A percentile compares a stretch with the other conserved stretches of the same genome.
Conservation (phyloP, 2,888 invertebrate species). For the Caenorhabditis auriculariae region DNA sequence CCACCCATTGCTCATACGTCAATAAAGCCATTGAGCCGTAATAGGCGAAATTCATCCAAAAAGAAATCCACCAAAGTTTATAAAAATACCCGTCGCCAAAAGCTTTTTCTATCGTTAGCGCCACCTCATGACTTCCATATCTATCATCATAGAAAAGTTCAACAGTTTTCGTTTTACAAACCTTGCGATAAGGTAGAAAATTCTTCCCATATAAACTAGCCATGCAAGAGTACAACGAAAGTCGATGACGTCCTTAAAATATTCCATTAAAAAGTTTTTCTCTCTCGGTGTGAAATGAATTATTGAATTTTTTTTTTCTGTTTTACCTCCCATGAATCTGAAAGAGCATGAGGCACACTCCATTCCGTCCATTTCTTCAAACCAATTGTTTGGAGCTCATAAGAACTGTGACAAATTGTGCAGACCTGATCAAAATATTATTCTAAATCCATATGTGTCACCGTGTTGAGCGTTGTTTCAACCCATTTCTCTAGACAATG, state of each 20-base stretch:
- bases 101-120: constrained; percentile 10
- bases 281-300: background rate
- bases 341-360: constrained; percentile 26
- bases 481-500: constrained; percentile 38
- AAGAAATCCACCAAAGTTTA: constrained; percentile 39
- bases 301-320: background rate
- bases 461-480: constrained; percentile 19
- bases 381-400: constrained; percentile 21
- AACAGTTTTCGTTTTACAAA: background rate
- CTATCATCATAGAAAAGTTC: constrained; percentile 2
- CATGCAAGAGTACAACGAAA: constrained; percentile 37
- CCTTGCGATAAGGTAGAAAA: constrained; percentile 5
- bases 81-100: constrained; percentile 19
- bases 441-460: background rate
- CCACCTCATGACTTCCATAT: constrained; percentile 12
- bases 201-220: constrained; percentile 29
- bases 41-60: constrained; percentile 44
- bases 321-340: constrained; percentile 15
- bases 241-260: constrained; percentile 25
- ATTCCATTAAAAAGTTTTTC: background rate
- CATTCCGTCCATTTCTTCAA: constrained; percentile 18
- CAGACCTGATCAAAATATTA: constrained; percentile 5
- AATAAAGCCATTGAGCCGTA: constrained; percentile 32
- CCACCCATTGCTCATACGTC: constrained; percentile 35
- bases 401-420: constrained; percentile 21